A percentile compares a stretch with the other conserved stretches of the same genome.
Evolutionary conservation across 2,797 vertebrate species (phyloP).

Genomic region (Spinus olivaceus): DNA sequence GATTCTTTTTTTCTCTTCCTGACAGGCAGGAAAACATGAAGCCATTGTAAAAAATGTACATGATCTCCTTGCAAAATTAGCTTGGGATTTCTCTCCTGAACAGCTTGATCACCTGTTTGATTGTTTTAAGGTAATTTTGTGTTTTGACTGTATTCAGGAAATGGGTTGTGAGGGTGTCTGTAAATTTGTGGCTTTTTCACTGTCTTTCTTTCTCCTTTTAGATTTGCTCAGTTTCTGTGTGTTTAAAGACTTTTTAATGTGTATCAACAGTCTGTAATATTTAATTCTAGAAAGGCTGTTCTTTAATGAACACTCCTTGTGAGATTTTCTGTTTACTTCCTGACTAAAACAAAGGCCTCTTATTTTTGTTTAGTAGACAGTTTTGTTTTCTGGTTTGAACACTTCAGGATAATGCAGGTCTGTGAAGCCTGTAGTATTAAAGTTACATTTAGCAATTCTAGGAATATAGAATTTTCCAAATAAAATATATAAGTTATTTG

Average conservation of each 20-base stretch:
- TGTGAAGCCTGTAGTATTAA: neutral
- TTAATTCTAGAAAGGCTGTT: neutral
- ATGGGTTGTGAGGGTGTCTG: neutral
- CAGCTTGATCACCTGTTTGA: constrained; percentile 99
- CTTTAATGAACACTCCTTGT: neutral
- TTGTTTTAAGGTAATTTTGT: constrained; percentile 91
- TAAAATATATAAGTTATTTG: neutral
- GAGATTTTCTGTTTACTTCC: neutral
- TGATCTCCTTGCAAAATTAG: constrained; percentile 95
- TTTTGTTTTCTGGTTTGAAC: neutral
- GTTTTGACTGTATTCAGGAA: neutral
- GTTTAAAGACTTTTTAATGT: neutral
- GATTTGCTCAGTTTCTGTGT: neutral
- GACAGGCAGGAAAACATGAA: constrained; percentile 97
- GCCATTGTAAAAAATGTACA: constrained; percentile 99
- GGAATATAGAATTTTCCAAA: neutral
- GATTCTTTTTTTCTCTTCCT: constrained; percentile 28
- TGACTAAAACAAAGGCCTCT: neutral
- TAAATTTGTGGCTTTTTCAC: neutral
- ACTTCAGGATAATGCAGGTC: neutral
- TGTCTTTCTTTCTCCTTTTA: neutral
- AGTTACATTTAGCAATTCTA: neutral
- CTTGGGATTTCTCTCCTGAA: constrained; percentile 99
- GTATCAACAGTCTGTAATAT: neutral
- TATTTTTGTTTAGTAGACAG: neutral